Base-by-base conservation (phyloP, 2,888 invertebrate species). In the Drosophila incognita region DNA sequence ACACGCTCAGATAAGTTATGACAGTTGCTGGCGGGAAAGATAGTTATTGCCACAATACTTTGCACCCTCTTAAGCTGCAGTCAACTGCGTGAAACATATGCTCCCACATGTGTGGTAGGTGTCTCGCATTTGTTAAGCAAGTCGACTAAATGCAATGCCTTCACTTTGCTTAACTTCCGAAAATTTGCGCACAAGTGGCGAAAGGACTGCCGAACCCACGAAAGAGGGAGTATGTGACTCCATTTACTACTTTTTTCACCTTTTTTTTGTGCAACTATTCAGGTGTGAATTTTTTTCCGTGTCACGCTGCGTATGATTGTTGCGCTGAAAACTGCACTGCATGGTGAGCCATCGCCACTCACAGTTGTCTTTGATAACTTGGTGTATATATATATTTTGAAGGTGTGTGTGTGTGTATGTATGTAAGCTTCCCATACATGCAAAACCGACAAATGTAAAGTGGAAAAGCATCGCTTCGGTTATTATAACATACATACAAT, bases 21-120 rank as follows among this genome's bases (percentile, higher is more conserved):
- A 33, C 56, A 69, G 52, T 66, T 62, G 54, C 58, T 69, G 60
- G 35, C 53, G 52, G 42, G 35, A 56, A 59, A 72, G 52, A 80
- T 40, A 59, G 58, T 72, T 59, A 68, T 66, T 65, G 62, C 60
- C 73, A 54, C 60, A 77, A 76, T 73, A 66, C 68, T 69, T 79
- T 40, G 65, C 81, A 73, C 81, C 65, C 68, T 38, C 51, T 79
- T 81, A 76, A 79, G 78, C 53, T 66, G 68, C 73, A 81, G 81
- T 72, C 81, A 76, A 57, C 62, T 76, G 46, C 62, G 60, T 48
- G 53, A 59, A 52, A 69, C 64, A 57, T 58, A 53, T 64, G 27
- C 13, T 46, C 13, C 5, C 33, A n/a, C 13, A 5, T 52, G 48
- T 38, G 13, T 62, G 15, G 57, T 35, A 57, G n/a, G 51, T 56